Evolutionary conservation across 2,113 vertebrate species (phyloP).

Genomic region (Melanocharis versteri): DNA sequence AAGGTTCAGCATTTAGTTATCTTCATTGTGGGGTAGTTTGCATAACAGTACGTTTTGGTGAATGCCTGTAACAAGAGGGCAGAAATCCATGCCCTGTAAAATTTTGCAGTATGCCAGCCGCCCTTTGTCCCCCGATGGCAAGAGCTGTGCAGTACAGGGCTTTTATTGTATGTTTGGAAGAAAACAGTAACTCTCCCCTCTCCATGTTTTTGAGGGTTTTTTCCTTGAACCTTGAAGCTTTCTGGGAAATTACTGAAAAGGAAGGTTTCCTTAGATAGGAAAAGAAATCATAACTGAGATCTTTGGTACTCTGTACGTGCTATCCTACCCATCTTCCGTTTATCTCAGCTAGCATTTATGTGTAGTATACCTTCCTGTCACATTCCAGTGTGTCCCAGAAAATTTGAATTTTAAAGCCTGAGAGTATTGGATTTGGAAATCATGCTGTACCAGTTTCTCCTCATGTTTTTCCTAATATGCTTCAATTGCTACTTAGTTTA

Average conservation of each 20-base stretch:
- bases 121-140: neutral
- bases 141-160: neutral
- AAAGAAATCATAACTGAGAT: neutral
- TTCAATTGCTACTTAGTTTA: neutral
- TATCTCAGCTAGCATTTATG: neutral
- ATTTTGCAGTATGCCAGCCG: neutral
- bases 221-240: neutral
- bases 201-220: accelerated
- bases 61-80: neutral
- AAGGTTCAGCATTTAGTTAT: neutral
- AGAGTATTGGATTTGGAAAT: neutral
- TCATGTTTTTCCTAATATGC: neutral
- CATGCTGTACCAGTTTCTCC: accelerated
- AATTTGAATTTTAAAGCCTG: neutral
- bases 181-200: neutral
- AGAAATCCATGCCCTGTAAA: neutral
- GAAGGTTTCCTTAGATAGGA: neutral
- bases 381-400: neutral
- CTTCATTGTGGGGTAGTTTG: neutral
- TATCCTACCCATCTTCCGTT: neutral
- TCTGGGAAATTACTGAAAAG: neutral
- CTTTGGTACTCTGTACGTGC: accelerated
- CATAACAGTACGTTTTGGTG: neutral
- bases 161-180: neutral
- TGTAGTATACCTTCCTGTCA: neutral